phyloP scores from a whole-genome alignment of 2,888 invertebrate species.

The Sisyra nigra region DNA sequence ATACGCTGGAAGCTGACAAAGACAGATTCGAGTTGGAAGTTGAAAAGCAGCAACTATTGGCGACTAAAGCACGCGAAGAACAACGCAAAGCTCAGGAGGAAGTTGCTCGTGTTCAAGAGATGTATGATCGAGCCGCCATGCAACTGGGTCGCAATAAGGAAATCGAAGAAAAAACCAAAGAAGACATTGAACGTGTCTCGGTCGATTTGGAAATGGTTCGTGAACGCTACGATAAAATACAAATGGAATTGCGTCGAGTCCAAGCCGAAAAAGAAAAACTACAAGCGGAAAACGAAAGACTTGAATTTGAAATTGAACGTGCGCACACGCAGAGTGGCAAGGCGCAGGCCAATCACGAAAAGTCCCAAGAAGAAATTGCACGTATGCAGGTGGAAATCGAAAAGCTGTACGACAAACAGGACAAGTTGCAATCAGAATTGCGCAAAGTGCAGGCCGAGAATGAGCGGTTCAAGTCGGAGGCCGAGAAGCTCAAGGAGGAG shows the following conservation, averaged over 20 bases:
- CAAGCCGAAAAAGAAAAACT: conserved; percentile 78
- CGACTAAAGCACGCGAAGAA: conserved; percentile 70
- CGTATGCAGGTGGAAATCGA: conserved; percentile 75
- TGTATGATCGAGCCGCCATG: conserved; percentile 73
- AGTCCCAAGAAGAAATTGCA: conserved; percentile 78
- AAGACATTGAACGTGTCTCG: conserved; percentile 57
- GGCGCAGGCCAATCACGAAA: conserved; percentile 70
- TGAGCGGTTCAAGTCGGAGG: conserved; percentile 50
- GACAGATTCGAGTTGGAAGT: conserved; percentile 72
- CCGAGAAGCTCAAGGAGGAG: conserved; percentile 64
- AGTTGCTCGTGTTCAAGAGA: conserved; percentile 67
- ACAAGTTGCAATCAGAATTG: conserved; percentile 66
- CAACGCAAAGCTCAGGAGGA: conserved; percentile 78
- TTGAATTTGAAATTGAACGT: conserved; percentile 74
- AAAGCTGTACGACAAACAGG: conserved; percentile 82
- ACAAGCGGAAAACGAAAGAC: conserved; percentile 65
- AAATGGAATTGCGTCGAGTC: conserved; percentile 65
- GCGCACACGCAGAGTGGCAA: conserved; percentile 76
- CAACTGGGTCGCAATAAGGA: conserved; percentile 77
- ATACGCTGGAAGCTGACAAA: conserved; percentile 74
- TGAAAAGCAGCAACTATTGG: conserved; percentile 66
- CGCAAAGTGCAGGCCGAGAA: conserved; percentile 65
- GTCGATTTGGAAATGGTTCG: conserved; percentile 76
- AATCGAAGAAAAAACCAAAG: conserved; percentile 79
- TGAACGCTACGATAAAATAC: conserved; percentile 76